Conservation (phyloP, 2,888 invertebrate species). For the Reticulitermes lucifugus region DNA sequence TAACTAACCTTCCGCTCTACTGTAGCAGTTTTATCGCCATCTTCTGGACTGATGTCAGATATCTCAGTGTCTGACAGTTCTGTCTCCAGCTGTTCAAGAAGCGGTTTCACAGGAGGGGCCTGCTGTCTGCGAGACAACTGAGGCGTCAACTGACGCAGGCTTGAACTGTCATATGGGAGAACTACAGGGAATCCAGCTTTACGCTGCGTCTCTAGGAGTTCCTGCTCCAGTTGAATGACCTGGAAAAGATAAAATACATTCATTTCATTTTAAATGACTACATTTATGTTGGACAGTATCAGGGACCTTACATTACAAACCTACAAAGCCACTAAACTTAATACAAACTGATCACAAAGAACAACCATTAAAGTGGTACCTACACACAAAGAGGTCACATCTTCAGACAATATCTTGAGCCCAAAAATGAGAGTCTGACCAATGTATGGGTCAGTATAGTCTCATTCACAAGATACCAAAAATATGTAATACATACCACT, state of each 20-base stretch:
- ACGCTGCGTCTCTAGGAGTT: slow-evolving; percentile 87
- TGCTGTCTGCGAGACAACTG: slow-evolving; percentile 75
- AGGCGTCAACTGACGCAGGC: slow-evolving; percentile 79
- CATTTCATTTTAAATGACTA: background rate
- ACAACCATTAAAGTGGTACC: no score
- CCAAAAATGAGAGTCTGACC: no score
- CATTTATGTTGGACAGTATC: background rate
- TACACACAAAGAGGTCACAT: no score
- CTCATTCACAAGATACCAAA: no score
- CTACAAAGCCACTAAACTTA: background rate
- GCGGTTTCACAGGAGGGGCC: slow-evolving; percentile 73
- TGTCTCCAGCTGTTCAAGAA: slow-evolving; percentile 75
- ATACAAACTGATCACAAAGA: background rate
- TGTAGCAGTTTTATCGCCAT: slow-evolving; percentile 80
- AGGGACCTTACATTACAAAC: background rate
- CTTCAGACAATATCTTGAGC: no score
- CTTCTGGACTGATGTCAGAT: slow-evolving; percentile 85
- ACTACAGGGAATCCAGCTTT: slow-evolving; percentile 88
- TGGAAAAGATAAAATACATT: slow-evolving; percentile 54
- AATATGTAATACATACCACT: no score
- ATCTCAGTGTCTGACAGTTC: slow-evolving; percentile 89
- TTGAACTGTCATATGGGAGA: slow-evolving; percentile 83
- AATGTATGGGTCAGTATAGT: no score
- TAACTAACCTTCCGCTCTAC: slow-evolving; percentile 72
- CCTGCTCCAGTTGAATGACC: slow-evolving; percentile 82